Base-by-base conservation (phyloP, 2,113 vertebrate genomes). In the Ailuropoda melanoleuca region DNA sequence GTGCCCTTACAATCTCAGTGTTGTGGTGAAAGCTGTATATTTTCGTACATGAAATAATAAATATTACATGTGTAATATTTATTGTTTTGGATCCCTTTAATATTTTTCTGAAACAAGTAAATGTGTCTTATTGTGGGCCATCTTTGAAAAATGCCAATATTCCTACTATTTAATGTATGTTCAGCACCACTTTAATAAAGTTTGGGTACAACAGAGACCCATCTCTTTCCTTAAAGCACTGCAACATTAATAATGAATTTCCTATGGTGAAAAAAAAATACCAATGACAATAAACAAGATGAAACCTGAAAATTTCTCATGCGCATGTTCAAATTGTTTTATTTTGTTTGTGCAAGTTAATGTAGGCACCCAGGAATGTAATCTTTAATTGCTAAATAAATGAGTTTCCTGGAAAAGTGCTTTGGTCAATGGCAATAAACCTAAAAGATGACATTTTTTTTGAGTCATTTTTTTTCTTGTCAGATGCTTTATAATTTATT, bases 341-440 rank as follows among this genome's bases (percentile, higher is more conserved):
- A 8, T 72, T 77, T 92, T 84, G 26, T 70, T 92, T 84, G 26
- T 70, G 3, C 9, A 96, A 91, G 94, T 88, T 95, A 98, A 93
- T 90, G 21, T 14, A 34, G 1, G 19, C 74, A 80, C 24, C 95
- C 24, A 75, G 26, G 53, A 96, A 90, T 60, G 6, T 78, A 78
- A 24, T 95, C 23, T 95, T 86, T 93, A 95, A 93, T 77, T 95
- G 66, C 4, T 96, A 90, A 97, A 94, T 95, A 91, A 93, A 93
- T 88, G 55, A 77, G 64, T 80, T 97, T 83, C 75, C 56, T 92
- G 37, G 19, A 97, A 92, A 97, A 82, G 31, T 89, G 55, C 46
- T 96, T 74, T 43, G 75, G 58, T 72, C 37, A 95, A 46, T 37
- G 75, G 12, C 75, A 91, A 70, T 81, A 95, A 93, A 84, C 60